Evolutionary conservation across 2,113 vertebrate species (phyloP), one percentile per base, ranked within the genome.

Genomic region (Polypterus bichir): DNA sequence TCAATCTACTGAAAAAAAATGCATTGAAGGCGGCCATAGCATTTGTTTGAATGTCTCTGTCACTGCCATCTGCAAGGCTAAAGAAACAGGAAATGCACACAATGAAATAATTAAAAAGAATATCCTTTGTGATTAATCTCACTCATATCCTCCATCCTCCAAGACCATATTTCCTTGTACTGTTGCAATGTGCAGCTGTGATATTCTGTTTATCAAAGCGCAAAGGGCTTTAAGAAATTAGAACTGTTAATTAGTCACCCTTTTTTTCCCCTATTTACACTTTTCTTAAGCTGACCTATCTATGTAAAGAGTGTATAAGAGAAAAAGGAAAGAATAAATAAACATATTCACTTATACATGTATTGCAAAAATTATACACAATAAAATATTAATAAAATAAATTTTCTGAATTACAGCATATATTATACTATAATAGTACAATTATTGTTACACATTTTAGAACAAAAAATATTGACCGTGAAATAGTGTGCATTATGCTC

Each of bases 61-160:
- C 71, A 71, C 62, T 70, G 61, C 78, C 73, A 73, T 75, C 73
- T 79, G 74, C 68, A 66, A 61, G 70, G 73, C 74, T 72, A 71
- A 5, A 46, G 9, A 77, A 79, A 78, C 71, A 76, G 76, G 77
- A 78, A 77, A 68, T 48, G 0, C 63, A 66, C 75, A 79, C 76
- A 74, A 73, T 75, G 71, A 72, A 73, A 78, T 27, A 27, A 27
- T 77, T 73, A 71, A 79, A 70, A 76, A 49, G 62, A 67, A 68
- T 63, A 73, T 62, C 61, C 66, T 59, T 74, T 74, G 74, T 83
- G 75, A 86, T 83, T 79, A 78, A 83, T 79, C 73, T 69, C 67
- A 66, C 74, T 70, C 76, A 82, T 79, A 80, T 79, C 76, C 70
- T 74, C 81, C 79, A 75, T 82, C 76, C 74, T 71, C 67, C 76